Conservation (phyloP, 2,888 invertebrate genomes). For the Hybos culiciformis region DNA sequence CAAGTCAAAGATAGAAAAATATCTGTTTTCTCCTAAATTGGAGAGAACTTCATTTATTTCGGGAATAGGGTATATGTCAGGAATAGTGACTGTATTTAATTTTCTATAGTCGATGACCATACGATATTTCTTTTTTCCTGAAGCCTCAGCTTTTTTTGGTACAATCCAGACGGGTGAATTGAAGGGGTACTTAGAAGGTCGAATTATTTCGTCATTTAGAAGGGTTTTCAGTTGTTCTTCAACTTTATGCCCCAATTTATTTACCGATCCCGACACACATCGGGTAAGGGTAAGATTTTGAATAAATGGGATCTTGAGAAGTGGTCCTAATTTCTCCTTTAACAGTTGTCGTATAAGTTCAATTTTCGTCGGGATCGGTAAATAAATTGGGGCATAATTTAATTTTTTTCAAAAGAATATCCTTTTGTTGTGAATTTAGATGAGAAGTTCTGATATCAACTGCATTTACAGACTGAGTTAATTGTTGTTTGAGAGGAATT, state of each 20-base stretch:
- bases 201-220: neutral
- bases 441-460: constrained; percentile 8
- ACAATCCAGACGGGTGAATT: constrained; percentile 3
- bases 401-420: neutral
- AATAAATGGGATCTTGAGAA: neutral
- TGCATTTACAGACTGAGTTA: constrained; percentile 5
- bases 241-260: neutral
- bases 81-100: constrained; percentile 3
- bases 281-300: neutral
- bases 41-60: constrained; percentile 6
- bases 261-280: constrained; percentile 2
- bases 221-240: neutral
- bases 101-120: constrained; percentile 8
- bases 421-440: constrained; percentile 4
- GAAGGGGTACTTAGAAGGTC: neutral
- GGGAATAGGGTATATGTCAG: constrained; percentile 6
- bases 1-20: neutral
- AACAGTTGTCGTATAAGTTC: neutral
- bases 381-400: neutral
- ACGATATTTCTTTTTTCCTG: constrained; percentile 6
- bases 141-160: constrained; percentile 8
- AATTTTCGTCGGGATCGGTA: neutral
- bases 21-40: constrained; percentile 1
- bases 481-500: constrained; percentile 4
- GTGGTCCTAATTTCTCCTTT: constrained; percentile 1